phyloP scores from a whole-genome alignment of 1,140 invertebrate species.

The Leptonema lineaticorne region DNA sequence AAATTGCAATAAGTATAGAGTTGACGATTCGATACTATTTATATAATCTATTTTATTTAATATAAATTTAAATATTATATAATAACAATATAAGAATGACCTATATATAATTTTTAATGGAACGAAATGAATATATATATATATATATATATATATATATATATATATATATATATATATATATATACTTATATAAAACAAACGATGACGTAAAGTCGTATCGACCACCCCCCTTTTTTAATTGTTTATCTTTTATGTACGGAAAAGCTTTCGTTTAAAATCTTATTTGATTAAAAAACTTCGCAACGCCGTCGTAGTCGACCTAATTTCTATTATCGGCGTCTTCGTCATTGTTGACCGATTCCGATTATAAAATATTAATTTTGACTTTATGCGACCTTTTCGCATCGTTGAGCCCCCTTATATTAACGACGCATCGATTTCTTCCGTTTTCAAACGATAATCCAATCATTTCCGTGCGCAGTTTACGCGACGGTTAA shows the following conservation, averaged over 20 bases:
- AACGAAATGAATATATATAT: too few species aligned
- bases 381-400: conserved; percentile 5
- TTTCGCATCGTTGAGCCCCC: conserved; percentile 6
- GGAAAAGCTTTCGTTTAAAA: neutral
- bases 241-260: neutral
- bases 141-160: too few species aligned
- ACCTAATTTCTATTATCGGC: conserved; percentile 12
- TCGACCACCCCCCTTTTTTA: too few species aligned
- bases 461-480: conserved; percentile 7
- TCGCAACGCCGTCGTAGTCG: neutral
- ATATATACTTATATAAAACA: too few species aligned
- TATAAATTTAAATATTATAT: too few species aligned
- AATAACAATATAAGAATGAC: too few species aligned
- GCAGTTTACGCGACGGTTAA: neutral
- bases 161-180: too few species aligned
- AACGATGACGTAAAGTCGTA: neutral
- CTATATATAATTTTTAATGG: too few species aligned
- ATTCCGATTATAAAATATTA: conserved; percentile 17
- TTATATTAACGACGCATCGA: conserved; percentile 6
- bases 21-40: too few species aligned
- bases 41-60: too few species aligned
- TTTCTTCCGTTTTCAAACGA: neutral
- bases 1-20: too few species aligned
- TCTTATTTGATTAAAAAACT: conserved; percentile 10
- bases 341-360: conserved; percentile 11